Conservation (phyloP, 2,797 vertebrate species). For the Karalla daura region DNA sequence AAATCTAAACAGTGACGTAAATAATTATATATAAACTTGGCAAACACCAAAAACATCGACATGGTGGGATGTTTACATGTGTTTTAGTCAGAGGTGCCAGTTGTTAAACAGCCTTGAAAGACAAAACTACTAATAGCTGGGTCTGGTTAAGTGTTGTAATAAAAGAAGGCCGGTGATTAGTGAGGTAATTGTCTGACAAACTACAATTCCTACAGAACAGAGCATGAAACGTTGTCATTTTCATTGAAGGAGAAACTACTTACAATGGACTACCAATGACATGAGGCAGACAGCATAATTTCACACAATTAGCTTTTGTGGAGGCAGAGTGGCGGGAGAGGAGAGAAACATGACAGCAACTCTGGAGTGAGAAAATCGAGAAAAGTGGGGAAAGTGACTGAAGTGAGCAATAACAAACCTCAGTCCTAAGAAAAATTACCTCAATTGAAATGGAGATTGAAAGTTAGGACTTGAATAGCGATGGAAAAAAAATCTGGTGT, state of each 20-base stretch:
- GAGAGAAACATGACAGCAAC: conserved; percentile 62
- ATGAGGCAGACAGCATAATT: conserved; percentile 73
- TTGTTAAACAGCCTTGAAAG: neutral
- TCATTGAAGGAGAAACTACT: conserved; percentile 61
- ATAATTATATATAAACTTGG: neutral
- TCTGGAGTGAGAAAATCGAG: conserved; percentile 59
- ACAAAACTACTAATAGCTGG: conserved; percentile 19
- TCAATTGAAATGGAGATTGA: conserved; percentile 41
- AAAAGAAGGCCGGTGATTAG: conserved; percentile 36
- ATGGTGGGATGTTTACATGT: neutral
- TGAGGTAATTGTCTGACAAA: conserved; percentile 60
- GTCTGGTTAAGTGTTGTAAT: conserved; percentile 31
- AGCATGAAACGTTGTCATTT: conserved; percentile 60
- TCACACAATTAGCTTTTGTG: conserved; percentile 76
- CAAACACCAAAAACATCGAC: neutral
- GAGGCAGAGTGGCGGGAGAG: conserved; percentile 54
- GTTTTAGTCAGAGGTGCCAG: neutral
- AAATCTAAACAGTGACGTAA: conserved; percentile 13
- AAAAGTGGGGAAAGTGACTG: conserved; percentile 31
- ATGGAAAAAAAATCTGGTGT: conserved; percentile 16
- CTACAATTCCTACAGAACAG: conserved; percentile 42
- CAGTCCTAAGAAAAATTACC: conserved; percentile 21
- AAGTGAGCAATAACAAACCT: conserved; percentile 55
- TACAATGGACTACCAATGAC: conserved; percentile 63
- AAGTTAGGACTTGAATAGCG: conserved; percentile 28